Percentiles rank a stretch among this genome's conserved stretches.
phyloP scores from a whole-genome alignment of 2,888 invertebrate genomes.

The Bruchidius siliquastri region DNA sequence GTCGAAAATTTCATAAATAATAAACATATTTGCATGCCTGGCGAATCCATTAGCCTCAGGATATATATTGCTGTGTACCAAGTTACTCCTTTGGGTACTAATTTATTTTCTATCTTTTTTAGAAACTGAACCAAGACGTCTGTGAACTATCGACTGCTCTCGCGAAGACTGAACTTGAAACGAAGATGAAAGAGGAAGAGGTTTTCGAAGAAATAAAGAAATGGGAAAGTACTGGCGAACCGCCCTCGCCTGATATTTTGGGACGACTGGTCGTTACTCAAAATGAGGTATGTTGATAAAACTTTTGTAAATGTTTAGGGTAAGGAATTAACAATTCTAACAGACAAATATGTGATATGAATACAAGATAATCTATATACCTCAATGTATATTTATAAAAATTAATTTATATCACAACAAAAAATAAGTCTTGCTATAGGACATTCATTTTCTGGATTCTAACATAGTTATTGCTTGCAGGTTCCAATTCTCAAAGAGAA shows the following conservation, averaged over 20 bases:
- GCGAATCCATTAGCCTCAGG: too few species aligned
- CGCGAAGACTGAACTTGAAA: slow-evolving; percentile 44
- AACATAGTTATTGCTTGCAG: slow-evolving; percentile 29
- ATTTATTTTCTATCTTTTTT: slow-evolving; percentile 22
- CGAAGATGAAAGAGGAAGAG: slow-evolving; percentile 43
- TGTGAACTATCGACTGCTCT: slow-evolving; percentile 55
- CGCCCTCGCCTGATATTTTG: slow-evolving; percentile 43
- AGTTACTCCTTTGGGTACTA: not conserved
- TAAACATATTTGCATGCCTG: too few species aligned
- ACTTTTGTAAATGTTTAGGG: too few species aligned
- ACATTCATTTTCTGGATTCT: not conserved
- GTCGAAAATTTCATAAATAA: too few species aligned
- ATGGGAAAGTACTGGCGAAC: slow-evolving; percentile 45
- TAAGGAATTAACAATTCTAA: too few species aligned
- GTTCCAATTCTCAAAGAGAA: slow-evolving; percentile 43
- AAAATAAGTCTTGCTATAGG: too few species aligned
- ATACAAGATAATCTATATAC: too few species aligned
- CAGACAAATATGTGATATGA: too few species aligned
- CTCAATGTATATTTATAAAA: too few species aligned
- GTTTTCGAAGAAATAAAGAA: slow-evolving; percentile 41
- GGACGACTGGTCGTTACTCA: slow-evolving; percentile 40
- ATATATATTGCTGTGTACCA: too few species aligned
- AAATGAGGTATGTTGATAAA: slow-evolving; percentile 38
- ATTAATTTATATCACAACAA: too few species aligned
- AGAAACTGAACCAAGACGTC: slow-evolving; percentile 56